Evolutionary conservation across 2,113 vertebrate genomes (phyloP), one percentile per base, ranked within the genome.

Genomic region (Calidris pugnax): DNA sequence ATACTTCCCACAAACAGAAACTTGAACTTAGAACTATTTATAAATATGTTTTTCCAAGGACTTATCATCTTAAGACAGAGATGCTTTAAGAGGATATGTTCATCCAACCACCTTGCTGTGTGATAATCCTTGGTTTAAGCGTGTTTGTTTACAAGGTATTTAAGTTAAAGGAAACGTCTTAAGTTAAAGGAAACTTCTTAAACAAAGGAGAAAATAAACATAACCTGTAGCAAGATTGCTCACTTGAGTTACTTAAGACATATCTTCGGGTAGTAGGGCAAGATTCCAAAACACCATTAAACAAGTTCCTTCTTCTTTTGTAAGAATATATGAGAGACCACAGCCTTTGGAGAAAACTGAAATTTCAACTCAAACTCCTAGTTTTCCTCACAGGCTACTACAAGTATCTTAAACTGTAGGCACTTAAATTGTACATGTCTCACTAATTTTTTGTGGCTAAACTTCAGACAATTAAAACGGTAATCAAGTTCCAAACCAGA

Each of bases 11-110:
- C 47, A 87, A 84, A 93, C 64, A 92, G 51, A 86, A 86, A 83
- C 33, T 14, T 85, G 28, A 95, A 89, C 60, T 43, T 63, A 26
- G 4, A 94, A 43, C 62, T 87, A 79, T 67, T 87, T 88, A 74
- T 6, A 94, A 90, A 39, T 79, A 76, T 39, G 56, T 81, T 95
- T 95, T 87, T 71, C 77, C n/a, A 95, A 67, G 51, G 60, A 94
- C 22, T 89, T 89, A 39, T 33, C 55, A 63, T n/a, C 68, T 77
- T 81, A 81, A 5, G 0, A 59, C 41, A 74, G 79, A 47, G 15
- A 71, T 43, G 28, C 51, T 93, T 71, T 85, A 81, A 89, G 37
- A 63, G 22, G 24, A 4, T 81, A 74, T 81, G 89, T 91, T 91
- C 68, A 78, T 63, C 66, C 60, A 85, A 10, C 10, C 26, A 66